Conservation (phyloP, 2,888 invertebrate genomes). For the Leptinotarsa peninsularis region DNA sequence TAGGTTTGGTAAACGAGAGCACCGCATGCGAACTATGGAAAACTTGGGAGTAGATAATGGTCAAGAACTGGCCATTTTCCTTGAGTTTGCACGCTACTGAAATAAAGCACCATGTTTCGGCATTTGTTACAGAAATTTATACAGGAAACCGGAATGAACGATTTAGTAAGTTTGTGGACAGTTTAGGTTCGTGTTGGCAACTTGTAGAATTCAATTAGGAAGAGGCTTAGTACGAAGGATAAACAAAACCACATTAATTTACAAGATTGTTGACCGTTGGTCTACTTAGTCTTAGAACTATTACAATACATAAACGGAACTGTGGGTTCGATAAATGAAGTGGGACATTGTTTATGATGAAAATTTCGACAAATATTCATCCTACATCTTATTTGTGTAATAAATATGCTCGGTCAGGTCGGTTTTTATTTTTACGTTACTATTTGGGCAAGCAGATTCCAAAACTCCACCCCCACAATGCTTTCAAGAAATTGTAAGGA, state of each 20-base stretch:
- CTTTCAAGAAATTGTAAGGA: too few relatives aligned
- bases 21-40: conserved; percentile 44
- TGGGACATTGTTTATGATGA: too few relatives aligned
- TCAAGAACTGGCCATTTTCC: conserved; percentile 40
- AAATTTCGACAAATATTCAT: too few relatives aligned
- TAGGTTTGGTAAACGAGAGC: conserved; percentile 39
- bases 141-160: conserved; percentile 35
- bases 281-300: background rate
- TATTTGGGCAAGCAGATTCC: too few relatives aligned
- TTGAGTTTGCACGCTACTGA: conserved; percentile 38
- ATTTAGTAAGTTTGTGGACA: conserved; percentile 34
- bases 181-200: conserved; percentile 32
- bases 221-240: conserved; percentile 1
- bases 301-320: too few relatives aligned
- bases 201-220: conserved; percentile 31
- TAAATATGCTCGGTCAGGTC: too few relatives aligned
- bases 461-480: too few relatives aligned
- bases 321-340: too few relatives aligned
- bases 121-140: conserved; percentile 36
- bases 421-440: too few relatives aligned
- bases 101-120: conserved; percentile 38
- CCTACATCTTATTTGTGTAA: too few relatives aligned
- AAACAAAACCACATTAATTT: conserved; percentile 15
- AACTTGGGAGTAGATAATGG: conserved; percentile 44
- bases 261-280: conserved; percentile 5